These are phyloP conservation scores for Megaptera novaeangliae DNA, from an alignment of 2,113 vertebrate species.

Conservation along the genomic window DNA sequence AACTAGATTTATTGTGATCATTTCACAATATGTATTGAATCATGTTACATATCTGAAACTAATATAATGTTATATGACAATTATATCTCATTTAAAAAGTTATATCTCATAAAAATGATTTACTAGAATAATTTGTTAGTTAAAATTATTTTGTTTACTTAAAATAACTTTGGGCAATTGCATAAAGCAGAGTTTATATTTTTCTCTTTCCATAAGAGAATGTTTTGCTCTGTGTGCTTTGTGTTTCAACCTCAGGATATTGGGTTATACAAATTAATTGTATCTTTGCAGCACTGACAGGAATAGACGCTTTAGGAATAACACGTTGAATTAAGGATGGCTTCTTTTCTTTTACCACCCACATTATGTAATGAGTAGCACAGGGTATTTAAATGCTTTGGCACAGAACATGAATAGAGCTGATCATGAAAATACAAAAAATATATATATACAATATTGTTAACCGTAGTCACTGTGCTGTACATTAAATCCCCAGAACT, in stretches of 20 bases:
- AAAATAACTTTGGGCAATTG: conserved; percentile 30
- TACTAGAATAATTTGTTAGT: conserved; percentile 48
- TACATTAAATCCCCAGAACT: neutral
- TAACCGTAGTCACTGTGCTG: neutral
- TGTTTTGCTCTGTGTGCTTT: conserved; percentile 46
- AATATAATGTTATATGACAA: neutral
- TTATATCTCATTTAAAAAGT: neutral
- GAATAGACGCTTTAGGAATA: conserved; percentile 64
- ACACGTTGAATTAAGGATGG: conserved; percentile 39
- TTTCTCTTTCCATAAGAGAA: conserved; percentile 54
- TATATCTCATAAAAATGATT: neutral
- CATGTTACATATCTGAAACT: neutral
- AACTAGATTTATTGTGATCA: neutral
- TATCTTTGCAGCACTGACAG: conserved; percentile 49
- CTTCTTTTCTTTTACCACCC: conserved; percentile 71
- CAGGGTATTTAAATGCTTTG: conserved; percentile 75
- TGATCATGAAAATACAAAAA: conserved; percentile 76
- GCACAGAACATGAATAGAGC: conserved; percentile 70
- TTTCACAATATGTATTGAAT: neutral
- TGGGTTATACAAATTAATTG: conserved; percentile 63
- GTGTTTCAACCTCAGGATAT: conserved; percentile 11
- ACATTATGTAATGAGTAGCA: conserved; percentile 76
- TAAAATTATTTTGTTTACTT: conserved; percentile 53
- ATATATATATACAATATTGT: neutral
- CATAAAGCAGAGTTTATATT: conserved; percentile 36